These are phyloP conservation scores for Atta cephalotes DNA, from an alignment of 1,140 invertebrate genomes.

Conservation along the genomic window DNA sequence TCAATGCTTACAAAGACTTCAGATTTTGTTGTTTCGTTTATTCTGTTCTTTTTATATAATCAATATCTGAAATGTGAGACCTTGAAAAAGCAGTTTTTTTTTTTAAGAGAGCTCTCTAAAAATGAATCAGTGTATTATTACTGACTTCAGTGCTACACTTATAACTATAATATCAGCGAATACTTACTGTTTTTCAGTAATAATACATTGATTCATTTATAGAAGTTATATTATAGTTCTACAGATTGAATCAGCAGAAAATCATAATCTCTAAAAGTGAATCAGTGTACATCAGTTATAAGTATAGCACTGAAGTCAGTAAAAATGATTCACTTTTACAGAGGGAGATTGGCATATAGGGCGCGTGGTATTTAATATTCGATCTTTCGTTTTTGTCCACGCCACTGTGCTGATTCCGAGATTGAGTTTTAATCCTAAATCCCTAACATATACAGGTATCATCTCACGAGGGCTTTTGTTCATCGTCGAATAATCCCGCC, in stretches of 20 bases:
- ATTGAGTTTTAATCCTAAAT: conserved; percentile 27
- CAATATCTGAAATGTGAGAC: background rate
- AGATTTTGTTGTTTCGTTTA: background rate
- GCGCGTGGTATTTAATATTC: conserved; percentile 1
- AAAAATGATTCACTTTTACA: no score
- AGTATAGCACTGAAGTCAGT: no score
- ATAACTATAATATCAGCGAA: no score
- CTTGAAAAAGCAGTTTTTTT: background rate
- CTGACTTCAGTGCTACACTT: no score
- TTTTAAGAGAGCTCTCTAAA: no score
- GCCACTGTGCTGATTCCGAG: background rate
- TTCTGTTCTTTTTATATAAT: background rate
- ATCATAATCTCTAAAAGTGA: no score
- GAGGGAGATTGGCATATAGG: background rate
- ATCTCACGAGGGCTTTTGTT: conserved; percentile 29
- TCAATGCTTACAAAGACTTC: background rate
- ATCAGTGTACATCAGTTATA: no score
- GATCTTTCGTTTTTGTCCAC: background rate
- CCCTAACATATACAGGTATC: background rate
- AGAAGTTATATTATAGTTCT: no score
- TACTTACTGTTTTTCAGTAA: no score
- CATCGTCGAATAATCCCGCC: conserved; percentile 48
- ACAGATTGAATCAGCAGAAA: no score
- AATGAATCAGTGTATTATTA: no score
- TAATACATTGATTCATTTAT: no score